A percentile compares a stretch with the other conserved stretches of the same genome.
phyloP scores from a whole-genome alignment of 1,140 invertebrate genomes.

The Apis laboriosa region DNA sequence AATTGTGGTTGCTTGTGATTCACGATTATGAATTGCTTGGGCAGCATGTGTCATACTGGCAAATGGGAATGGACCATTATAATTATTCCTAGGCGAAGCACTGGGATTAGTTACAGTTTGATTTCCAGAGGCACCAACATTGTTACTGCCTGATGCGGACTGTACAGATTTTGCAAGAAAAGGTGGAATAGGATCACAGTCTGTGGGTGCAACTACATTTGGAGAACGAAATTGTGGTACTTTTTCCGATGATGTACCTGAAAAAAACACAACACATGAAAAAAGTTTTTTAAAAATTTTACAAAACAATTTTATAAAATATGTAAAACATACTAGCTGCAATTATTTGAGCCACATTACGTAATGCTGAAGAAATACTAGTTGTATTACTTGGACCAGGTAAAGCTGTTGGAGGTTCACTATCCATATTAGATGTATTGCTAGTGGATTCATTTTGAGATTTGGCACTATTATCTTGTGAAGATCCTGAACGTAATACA shows the following conservation, averaged over 20 bases:
- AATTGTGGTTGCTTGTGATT: constrained; percentile 70
- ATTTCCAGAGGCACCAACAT: constrained; percentile 61
- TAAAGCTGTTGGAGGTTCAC: constrained; percentile 71
- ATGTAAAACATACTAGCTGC: constrained; percentile 71
- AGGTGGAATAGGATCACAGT: constrained; percentile 83
- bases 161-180: constrained; percentile 77
- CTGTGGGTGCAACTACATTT: constrained; percentile 91
- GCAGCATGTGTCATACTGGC: constrained; percentile 94
- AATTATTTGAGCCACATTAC: constrained; percentile 79
- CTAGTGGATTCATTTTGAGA: constrained; percentile 72
- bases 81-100: constrained; percentile 79
- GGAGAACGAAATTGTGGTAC: constrained; percentile 87
- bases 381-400: constrained; percentile 78
- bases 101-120: constrained; percentile 68
- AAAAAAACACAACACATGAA: constrained; percentile 56
- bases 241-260: constrained; percentile 76
- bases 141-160: constrained; percentile 66
- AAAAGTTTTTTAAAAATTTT: neutral
- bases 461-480: constrained; percentile 76
- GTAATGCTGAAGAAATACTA: constrained; percentile 75
- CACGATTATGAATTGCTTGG: constrained; percentile 82
- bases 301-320: neutral
- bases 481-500: constrained; percentile 84
- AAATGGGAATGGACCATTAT: constrained; percentile 89
- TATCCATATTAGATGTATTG: constrained; percentile 66